Percentiles rank a stretch among this genome's conserved stretches.
Conservation (phyloP, 1,140 invertebrate species). For the Leptopilina boulardi region DNA sequence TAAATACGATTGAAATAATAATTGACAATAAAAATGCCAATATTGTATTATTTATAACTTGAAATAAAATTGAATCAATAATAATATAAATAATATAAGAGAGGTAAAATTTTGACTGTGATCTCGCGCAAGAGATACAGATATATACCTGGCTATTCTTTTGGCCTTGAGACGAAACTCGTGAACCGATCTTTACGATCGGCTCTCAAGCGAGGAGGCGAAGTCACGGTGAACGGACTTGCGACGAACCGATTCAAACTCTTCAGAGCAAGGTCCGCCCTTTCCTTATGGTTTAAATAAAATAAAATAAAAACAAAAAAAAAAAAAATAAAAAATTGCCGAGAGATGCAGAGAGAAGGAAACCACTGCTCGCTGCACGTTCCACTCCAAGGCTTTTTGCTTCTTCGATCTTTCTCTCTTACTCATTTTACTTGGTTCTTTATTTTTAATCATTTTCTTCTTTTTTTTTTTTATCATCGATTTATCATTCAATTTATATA, state of each 20-base stretch:
- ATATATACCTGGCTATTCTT: slow-evolving; percentile 17
- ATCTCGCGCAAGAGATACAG: slow-evolving; percentile 15
- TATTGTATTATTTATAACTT: slow-evolving; percentile 15
- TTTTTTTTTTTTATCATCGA: too few species aligned
- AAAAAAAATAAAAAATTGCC: too few species aligned
- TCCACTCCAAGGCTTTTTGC: slow-evolving; percentile 4
- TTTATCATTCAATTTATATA: neutral
- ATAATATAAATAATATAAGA: too few species aligned
- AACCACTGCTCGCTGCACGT: slow-evolving; percentile 11
- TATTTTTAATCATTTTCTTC: slow-evolving; percentile 4
- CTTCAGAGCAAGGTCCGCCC: slow-evolving; percentile 12
- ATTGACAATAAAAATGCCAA: too few species aligned
- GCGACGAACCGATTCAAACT: slow-evolving; percentile 26
- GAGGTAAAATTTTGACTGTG: slow-evolving; percentile 28
- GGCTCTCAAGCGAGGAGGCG: slow-evolving; percentile 14
- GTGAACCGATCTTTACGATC: slow-evolving; percentile 27
- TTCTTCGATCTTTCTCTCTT: neutral
- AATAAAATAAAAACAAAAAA: too few species aligned
- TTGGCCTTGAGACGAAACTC: slow-evolving; percentile 26
- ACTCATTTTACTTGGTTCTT: neutral
- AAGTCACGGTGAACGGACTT: slow-evolving; percentile 31
- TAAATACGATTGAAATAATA: too few species aligned
- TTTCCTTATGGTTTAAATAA: slow-evolving; percentile 1
- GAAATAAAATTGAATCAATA: slow-evolving; percentile 1
- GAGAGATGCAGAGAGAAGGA: slow-evolving; percentile 11